Base-by-base conservation (phyloP, 2,888 invertebrate species). In the Andrena chrysosceles region DNA sequence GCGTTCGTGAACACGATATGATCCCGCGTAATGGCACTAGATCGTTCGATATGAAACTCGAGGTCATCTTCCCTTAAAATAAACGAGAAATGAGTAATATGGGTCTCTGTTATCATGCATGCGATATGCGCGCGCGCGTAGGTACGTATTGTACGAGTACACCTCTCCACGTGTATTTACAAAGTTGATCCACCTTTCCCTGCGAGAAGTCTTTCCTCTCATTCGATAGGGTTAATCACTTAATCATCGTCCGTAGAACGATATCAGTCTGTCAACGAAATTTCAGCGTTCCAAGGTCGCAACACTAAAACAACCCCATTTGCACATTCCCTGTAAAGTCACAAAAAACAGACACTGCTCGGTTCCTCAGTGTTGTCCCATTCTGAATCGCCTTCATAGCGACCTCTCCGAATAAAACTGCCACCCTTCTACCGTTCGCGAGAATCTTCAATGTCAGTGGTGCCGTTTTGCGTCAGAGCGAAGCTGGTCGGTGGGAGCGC, bases 21-120 rank as follows among this genome's bases (percentile, higher is more conserved):
- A 79, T 74, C 85, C 81, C 87, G 74, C 81, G 86, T 88, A 84
- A 92, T 92, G 91, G 92, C 92, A 92, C 92, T 89, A 85, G 84
- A 69, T 89, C 85, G 85, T 89, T 87, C 81, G 84, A 86, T 86
- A 85, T 64, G 81, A 88, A 87, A 85, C 81, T 86, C 83, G 35
- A 86, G 84, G 70, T 77, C 76, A 77, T 77, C 64, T 72, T 79
- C 75, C 60, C 29, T 71, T 71, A 68, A 84, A 85, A 84, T 79
- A 86, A 81, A 79, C 48, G 63, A 69, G 26, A 31, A 68, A 10
- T 31, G 29, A 42, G 8, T 60, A 76, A 59, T 42, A 69, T 63
- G 72, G 10, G 6, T 56, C 68, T 62, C 60, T 31, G 29, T 56
- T 2, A 23, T n/a, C 42, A 16, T 76, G 35, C n/a, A 54, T 60